Base-by-base conservation (phyloP, 2,797 vertebrate genomes). In the Cryptoprocta ferox region DNA sequence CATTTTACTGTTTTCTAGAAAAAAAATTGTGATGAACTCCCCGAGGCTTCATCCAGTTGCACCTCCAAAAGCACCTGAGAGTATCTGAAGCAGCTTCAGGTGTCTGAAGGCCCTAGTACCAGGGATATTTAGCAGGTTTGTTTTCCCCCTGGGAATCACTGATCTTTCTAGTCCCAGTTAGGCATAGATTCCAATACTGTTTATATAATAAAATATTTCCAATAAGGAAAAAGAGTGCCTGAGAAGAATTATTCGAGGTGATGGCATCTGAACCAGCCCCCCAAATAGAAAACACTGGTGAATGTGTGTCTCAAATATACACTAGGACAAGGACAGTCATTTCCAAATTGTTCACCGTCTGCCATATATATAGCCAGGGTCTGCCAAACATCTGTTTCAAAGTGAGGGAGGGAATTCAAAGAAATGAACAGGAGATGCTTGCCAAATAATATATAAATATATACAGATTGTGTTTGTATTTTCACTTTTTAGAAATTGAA, bases 391-490 rank as follows among this genome's bases (percentile, higher is more conserved):
- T 70, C 42, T 82, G 24, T 84, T 95, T 94, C 37, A 86, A 80
- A 80, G 59, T 88, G 35, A 61, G 50, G 21, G 42, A 83, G 18
- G n/a, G 92, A 80, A 85, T 65, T 92, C 15, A 76, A 85, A 76
- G 65, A 93, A 81, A 87, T 83, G n/a, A 94, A 94, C 4, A 61
- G 32, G 39, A 90, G 15, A n/a, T n/a, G 18, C 32, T 93, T 91
- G 48, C 26, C 53, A 76, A 95, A 82, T 48, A 78, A 53, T 63
- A 84, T 73, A 32, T 50, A 59, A n/a, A 90, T 88, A 75, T 50
- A 59, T 19, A 81, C 21, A 50, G 65, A 66, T 59, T 83, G 28
- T 61, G 70, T 75, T 39, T 83, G 13, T 56, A 84, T 87, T 93
- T 88, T 53, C 21, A 50, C 7, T 70, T 32, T 75, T 65, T 35